Percentiles rank a stretch among this genome's conserved stretches.
These are phyloP conservation scores for Petrocephalus sullivani DNA, from an alignment of 2,797 vertebrate species.

Conservation along the genomic window DNA sequence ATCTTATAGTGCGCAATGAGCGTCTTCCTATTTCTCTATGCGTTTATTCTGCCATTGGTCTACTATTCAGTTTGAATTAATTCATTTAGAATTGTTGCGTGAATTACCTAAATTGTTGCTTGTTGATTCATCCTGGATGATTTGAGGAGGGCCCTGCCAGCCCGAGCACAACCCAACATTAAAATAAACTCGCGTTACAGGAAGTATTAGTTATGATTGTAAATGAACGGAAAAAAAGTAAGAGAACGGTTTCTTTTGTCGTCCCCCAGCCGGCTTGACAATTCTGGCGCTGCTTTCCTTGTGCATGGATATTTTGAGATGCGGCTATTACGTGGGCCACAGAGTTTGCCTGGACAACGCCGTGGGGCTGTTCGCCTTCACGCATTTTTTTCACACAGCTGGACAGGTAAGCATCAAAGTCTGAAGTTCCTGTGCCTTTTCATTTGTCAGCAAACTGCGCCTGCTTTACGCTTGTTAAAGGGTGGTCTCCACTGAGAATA, in stretches of 20 bases:
- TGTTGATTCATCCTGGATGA: background rate
- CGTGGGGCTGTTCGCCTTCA: conserved; percentile 78
- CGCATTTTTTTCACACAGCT: conserved; percentile 83
- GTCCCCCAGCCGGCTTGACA: conserved; percentile 76
- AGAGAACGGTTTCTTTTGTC: background rate
- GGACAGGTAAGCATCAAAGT: conserved; percentile 71
- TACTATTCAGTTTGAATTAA: background rate
- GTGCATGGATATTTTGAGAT: conserved; percentile 87
- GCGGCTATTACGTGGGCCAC: conserved; percentile 88
- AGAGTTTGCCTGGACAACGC: conserved; percentile 71
- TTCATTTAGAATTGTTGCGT: background rate
- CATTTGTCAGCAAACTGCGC: background rate
- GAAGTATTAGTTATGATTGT: background rate
- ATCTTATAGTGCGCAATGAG: background rate
- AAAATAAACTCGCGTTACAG: background rate
- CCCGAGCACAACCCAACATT: background rate
- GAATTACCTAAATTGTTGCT: background rate
- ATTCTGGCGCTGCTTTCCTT: conserved; percentile 85
- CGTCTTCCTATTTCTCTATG: background rate
- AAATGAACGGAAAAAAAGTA: background rate
- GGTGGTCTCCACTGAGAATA: conserved; percentile 42
- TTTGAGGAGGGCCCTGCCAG: background rate
- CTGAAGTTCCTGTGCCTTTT: background rate
- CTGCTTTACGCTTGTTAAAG: background rate
- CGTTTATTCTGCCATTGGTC: background rate